Conservation (phyloP, 1,140 invertebrate genomes). For the Linepithema humile region DNA sequence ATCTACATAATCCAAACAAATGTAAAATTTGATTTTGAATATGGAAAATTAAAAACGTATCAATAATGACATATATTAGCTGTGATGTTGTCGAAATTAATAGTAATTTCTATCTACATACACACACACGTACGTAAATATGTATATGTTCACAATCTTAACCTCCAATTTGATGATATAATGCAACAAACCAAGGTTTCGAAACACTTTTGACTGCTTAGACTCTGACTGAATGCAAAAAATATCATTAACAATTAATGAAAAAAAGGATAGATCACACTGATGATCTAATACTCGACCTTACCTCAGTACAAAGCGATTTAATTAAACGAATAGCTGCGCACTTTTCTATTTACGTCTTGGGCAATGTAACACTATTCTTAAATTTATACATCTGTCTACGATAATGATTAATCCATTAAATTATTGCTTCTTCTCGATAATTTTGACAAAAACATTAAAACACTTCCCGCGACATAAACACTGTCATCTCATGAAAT, state of each 20-base stretch:
- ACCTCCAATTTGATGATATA: neutral
- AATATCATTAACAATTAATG: neutral
- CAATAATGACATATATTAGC: neutral
- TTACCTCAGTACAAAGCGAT: conserved; percentile 34
- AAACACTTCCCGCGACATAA: conserved; percentile 1
- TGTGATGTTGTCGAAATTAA: neutral
- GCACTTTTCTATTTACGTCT: conserved; percentile 3
- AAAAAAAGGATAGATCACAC: neutral
- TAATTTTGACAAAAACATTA: neutral
- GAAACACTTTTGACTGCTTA: neutral
- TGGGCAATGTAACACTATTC: neutral
- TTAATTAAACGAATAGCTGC: neutral
- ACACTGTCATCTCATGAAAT: conserved; percentile 12
- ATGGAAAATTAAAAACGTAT: neutral
- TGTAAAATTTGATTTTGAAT: neutral
- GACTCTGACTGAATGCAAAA: neutral
- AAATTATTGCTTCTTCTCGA: neutral
- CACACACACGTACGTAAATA: too few species aligned
- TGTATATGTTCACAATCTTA: conserved; percentile 19
- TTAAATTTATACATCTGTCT: neutral
- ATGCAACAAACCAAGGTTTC: neutral
- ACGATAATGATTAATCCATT: neutral
- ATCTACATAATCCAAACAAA: neutral
- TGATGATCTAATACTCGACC: neutral
- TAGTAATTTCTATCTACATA: too few species aligned